A percentile compares a stretch with the other conserved stretches of the same genome.
phyloP scores from a whole-genome alignment of 2,888 invertebrate species.

The Athripsodes cinereus region DNA sequence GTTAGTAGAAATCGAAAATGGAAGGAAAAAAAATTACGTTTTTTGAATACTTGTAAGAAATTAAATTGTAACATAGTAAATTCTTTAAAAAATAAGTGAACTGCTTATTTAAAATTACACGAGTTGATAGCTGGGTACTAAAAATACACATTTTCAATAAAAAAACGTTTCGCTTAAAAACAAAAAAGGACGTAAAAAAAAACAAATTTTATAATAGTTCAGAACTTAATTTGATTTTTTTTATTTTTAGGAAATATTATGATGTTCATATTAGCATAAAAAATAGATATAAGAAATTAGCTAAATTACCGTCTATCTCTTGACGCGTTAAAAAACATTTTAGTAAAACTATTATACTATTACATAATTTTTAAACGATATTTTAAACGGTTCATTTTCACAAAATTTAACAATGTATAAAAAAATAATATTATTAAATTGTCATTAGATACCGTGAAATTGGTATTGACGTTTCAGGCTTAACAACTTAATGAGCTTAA shows the following conservation, averaged over 20 bases:
- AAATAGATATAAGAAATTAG: background rate
- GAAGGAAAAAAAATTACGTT: too few species aligned
- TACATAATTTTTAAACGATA: background rate
- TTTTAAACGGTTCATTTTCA: background rate
- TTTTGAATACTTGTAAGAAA: too few species aligned
- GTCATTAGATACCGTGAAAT: constrained; percentile 11
- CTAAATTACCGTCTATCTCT: background rate
- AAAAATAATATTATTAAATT: constrained; percentile 10
- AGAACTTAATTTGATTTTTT: too few species aligned
- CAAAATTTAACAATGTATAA: background rate
- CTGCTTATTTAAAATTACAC: too few species aligned
- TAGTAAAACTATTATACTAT: background rate
- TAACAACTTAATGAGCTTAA: constrained; percentile 15
- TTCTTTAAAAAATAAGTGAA: too few species aligned
- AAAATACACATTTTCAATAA: too few species aligned
- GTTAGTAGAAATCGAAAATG: too few species aligned
- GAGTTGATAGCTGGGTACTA: too few species aligned
- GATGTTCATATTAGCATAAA: background rate
- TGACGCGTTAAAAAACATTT: constrained; percentile 1
- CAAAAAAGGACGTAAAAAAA: too few species aligned
- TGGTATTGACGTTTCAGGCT: constrained; percentile 13
- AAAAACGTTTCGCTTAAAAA: too few species aligned
- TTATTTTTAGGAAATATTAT: background rate
- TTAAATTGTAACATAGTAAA: too few species aligned
- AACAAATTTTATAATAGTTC: too few species aligned